Evolutionary conservation across 2,888 invertebrate species (phyloP), one percentile per base, ranked within the genome.

Genomic region (Busseola fusca): DNA sequence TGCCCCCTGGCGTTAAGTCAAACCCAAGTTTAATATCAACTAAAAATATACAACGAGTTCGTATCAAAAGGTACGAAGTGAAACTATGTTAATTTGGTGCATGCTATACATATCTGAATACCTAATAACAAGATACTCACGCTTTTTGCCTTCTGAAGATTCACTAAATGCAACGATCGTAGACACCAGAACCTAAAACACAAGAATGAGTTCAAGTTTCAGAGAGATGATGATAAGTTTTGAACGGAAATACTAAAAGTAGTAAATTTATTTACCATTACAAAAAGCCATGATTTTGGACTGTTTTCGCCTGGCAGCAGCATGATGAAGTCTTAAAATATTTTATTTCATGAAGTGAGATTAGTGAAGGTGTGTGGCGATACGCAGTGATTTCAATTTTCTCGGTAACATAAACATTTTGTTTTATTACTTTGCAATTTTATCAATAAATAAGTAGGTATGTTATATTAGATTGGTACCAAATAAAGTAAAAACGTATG

Each of bases 11-110:
- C 58, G 86, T 88, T 87, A 93, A 87, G 88, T 93, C 93, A 87
- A 93, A 92, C 74, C 91, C 93, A 88, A 93, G 83, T 85, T 87
- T 91, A 80, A 93, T 78, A 85, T 92, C 87, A 73, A 93, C 93
- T 93, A 89, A 87, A 93, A 92, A 71, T 81, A 80, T 72, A 80
- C 68, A 83, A 72, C 57, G 16, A 16, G 12, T 21, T 69, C 68
- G 72, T 69, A 72, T 69, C 45, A 76, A 42, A 59, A 68, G 14
- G 70, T 34, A 66, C 21, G 5, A 52, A 16, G 25, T 74, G 50
- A 65, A 73, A 63, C 48, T 69, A 68, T 30, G 34, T 59, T 60
- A 50, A 66, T 69, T 67, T 45, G n/a, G 63, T 25, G 50, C 16
- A 30, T 37, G 34, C 7, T 40, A 0, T 40, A 40, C 14, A 37